phyloP scores from a whole-genome alignment of 2,888 invertebrate genomes.

The Microplitis manilae region DNA sequence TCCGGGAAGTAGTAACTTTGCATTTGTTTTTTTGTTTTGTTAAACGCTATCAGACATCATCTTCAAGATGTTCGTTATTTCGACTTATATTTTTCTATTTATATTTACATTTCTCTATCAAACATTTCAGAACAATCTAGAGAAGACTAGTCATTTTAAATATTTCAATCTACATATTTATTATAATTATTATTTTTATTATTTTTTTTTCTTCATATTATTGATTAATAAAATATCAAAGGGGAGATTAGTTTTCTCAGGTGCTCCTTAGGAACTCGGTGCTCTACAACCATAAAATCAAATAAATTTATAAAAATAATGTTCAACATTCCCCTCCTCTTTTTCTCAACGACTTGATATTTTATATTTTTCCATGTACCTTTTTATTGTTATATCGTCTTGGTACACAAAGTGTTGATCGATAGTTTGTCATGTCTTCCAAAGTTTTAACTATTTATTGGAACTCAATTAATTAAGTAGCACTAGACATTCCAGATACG shows the following conservation, averaged over 20 bases:
- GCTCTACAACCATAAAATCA: slow-evolving; percentile 1
- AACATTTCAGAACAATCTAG: neutral
- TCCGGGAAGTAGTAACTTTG: slow-evolving; percentile 48
- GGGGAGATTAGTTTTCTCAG: slow-evolving; percentile 30
- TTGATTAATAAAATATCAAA: neutral
- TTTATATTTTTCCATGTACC: neutral
- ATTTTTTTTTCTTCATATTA: neutral
- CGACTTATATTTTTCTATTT: slow-evolving; percentile 44
- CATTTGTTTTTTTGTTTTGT: slow-evolving; percentile 11
- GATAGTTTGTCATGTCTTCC: slow-evolving; percentile 23
- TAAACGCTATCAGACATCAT: neutral
- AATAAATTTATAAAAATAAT: neutral
- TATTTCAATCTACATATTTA: neutral
- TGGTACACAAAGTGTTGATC: neutral
- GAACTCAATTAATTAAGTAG: slow-evolving; percentile 8
- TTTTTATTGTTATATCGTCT: neutral
- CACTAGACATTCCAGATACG: slow-evolving; percentile 44
- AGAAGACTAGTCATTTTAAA: slow-evolving; percentile 16
- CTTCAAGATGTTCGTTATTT: slow-evolving; percentile 30
- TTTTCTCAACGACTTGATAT: neutral
- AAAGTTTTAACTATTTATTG: slow-evolving; percentile 17
- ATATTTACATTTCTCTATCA: slow-evolving; percentile 21
- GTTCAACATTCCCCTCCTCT: slow-evolving; percentile 26
- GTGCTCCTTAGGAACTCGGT: slow-evolving; percentile 21
- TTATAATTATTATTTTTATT: neutral